Base-by-base conservation (phyloP, 2,888 invertebrate genomes). In the Drosophila formosana region DNA sequence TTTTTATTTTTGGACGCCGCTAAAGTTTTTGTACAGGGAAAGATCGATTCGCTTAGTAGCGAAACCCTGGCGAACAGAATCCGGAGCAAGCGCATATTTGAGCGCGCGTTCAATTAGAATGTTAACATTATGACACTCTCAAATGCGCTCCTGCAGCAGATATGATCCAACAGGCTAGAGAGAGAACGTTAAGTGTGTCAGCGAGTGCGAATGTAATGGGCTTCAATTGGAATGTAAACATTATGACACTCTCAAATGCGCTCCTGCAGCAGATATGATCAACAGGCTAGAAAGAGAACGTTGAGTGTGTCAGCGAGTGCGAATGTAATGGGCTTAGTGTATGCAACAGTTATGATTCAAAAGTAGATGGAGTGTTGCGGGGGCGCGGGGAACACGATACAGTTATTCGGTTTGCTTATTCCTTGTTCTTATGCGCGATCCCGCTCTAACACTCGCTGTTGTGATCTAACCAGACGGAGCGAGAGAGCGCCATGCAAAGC, bases 11-110 rank as follows among this genome's bases (percentile, higher is more conserved):
- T 11, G 1, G 34, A 0, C 3, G 3, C 30, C 8, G 30, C 30
- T 8, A 32, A 4, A 34, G 9, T 34, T n/a, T n/a, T 37, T 4
- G n/a, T 5, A 37, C 37, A 37, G 37, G 4, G 37, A 11, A 11
- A 37, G 9, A 37, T 37, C 37, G 37, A 37, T 37, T 11, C 37
- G 37, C n/a, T 37, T n/a, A 37, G 37, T 4, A 37, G 37, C 37
- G 4, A 37, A 53, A 6, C 43, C 30, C 41, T 43, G 53, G 41
- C 28, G 8, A 53, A 53, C 41, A 43, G 30, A 13, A 7, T 41
- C 2, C 18, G 18, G 11, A 53, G 53, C 6, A 7, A 18, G 41
- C 26, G 23, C 2, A 18, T 18, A 18, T 18, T 18, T 18, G 18
- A 50, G 5, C n/a, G 4, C 32, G 50, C 32, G 3, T 34, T 8